These are phyloP conservation scores for Lepilemur ruficaudatus DNA, from an alignment of 2,797 vertebrate genomes.

Conservation along the genomic window DNA sequence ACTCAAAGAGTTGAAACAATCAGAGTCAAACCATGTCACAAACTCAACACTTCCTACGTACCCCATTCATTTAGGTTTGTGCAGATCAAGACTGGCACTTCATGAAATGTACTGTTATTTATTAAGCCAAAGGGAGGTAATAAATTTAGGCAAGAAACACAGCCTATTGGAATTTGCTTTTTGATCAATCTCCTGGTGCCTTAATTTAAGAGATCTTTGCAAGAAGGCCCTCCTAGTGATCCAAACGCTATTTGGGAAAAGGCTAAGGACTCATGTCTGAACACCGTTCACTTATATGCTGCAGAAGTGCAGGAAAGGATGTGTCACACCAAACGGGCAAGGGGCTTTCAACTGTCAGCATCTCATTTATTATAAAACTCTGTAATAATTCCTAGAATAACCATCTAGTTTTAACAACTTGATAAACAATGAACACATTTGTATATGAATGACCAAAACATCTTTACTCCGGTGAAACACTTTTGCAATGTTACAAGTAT, in stretches of 20 bases:
- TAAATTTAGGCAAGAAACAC: background rate
- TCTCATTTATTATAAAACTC: background rate
- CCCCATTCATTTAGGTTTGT: fast-evolving
- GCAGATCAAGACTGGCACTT: background rate
- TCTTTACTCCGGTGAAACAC: background rate
- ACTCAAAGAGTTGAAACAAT: background rate
- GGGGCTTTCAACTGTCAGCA: background rate
- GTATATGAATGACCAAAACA: background rate
- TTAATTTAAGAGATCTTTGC: background rate
- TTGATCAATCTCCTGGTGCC: background rate
- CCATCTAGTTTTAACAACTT: background rate
- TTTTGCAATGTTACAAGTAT: background rate
- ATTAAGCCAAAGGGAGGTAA: background rate
- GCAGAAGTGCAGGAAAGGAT: background rate
- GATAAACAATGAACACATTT: background rate
- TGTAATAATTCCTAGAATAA: background rate
- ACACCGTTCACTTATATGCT: fast-evolving
- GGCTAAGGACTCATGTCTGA: background rate
- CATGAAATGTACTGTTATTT: fast-evolving
- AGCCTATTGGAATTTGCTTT: background rate
- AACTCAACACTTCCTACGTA: fast-evolving
- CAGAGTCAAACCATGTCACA: background rate
- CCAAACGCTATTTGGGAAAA: background rate
- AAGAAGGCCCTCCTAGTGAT: background rate
- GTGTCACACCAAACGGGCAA: background rate